Base-by-base conservation (phyloP, 2,797 vertebrate genomes). In the Poecilia gillii region DNA sequence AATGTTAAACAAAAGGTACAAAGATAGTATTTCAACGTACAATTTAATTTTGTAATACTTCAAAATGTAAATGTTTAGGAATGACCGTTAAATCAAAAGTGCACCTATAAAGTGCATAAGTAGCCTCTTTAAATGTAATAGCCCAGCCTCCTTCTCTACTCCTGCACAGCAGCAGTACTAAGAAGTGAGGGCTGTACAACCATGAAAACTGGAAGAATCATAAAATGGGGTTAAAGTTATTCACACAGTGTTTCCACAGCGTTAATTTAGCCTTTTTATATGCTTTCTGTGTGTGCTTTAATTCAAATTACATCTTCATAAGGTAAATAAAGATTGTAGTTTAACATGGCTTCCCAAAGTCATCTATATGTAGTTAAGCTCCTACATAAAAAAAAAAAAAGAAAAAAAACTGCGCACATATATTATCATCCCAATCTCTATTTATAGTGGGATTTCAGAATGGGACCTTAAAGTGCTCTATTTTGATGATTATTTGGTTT, bases 401-500 rank as follows among this genome's bases (percentile, higher is more conserved):
- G 5, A 39, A 39, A 39, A 33, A 62, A 53, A 16, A 25, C 43
- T 72, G 41, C 36, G 79, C 20, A 25, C 11, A 72, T 68, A 76
- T 85, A 62, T 2, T 3, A 62, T 33, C 11, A 39, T 2, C 41
- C 11, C 47, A 46, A 55, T 57, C 20, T 55, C 43, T 72, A 49
- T 72, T 62, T 47, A 73, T 41, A 41, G 18, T 47, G 33, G n/a
- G 8, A 13, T 78, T 80, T 62, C 6, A n/a, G 76, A 77, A 71
- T 36, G 1, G 59, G 51, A 33, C 28, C 47, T 28, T 33, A 45
- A 55, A 51, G n/a, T 43, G 9, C 41, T 41, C 0, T n/a, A 6
- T 75, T 53, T 73, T 45, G 81, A 79, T 84, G 75, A 71, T 73
- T 62, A 72, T 70, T 71, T 8, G 20, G 49, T 76, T 79, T 4